phyloP scores from a whole-genome alignment of 2,797 vertebrate species.

The Nannoperca australis region DNA sequence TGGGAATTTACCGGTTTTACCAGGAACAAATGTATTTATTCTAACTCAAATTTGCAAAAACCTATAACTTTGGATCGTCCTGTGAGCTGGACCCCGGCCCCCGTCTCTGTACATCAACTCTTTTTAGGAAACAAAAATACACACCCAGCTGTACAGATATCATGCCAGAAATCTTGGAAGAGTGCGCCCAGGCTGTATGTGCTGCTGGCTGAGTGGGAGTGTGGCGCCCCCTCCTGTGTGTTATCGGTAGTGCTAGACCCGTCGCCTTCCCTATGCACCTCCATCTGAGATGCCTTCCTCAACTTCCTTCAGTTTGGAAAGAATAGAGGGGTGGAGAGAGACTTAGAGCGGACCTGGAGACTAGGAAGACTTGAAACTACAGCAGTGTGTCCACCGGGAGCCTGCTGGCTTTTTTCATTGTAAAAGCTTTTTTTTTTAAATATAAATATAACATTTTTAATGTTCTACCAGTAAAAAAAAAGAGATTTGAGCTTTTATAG shows the following conservation, averaged over 20 bases:
- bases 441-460: neutral
- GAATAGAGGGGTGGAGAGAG: conserved; percentile 84
- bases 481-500: neutral
- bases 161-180: conserved; percentile 98
- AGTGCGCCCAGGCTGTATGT: conserved; percentile 91
- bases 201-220: conserved; percentile 89
- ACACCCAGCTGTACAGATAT: conserved; percentile 99
- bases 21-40: neutral
- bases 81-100: conserved; percentile 48
- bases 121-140: conserved; percentile 87
- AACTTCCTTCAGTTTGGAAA: conserved; percentile 96
- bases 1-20: neutral
- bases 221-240: conserved; percentile 94
- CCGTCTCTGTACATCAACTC: conserved; percentile 46
- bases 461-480: neutral
- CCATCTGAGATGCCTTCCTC: conserved; percentile 98
- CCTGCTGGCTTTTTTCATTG: neutral
- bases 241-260: conserved; percentile 99
- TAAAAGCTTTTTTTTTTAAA: neutral
- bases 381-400: conserved; percentile 45
- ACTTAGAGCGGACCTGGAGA: conserved; percentile 64
- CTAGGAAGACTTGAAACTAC: conserved; percentile 25
- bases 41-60: neutral
- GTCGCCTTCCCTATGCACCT: conserved; percentile 98
- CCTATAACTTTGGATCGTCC: neutral